Evolutionary conservation across 2,888 invertebrate genomes (phyloP), one percentile per base, ranked within the genome.

Genomic region (Andrena camellia): DNA sequence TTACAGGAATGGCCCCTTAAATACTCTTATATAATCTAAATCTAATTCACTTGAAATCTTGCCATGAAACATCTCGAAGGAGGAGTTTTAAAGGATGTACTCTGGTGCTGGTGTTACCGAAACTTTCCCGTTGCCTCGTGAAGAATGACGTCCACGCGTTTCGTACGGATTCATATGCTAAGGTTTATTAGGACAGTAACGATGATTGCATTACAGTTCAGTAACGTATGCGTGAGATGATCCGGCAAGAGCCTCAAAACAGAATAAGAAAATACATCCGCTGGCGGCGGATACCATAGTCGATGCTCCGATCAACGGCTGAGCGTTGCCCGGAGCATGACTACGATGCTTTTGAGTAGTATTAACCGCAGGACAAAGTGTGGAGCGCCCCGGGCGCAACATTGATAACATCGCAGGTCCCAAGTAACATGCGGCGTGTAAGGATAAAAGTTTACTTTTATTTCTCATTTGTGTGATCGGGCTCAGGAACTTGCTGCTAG

Each of bases 241-340:
- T 88, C 85, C 83, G 88, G 90, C 91, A 89, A 90, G 90, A 90
- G 90, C 90, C 90, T 87, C 89, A 90, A 91, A 91, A 91, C 89
- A 90, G 91, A 91, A 91, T 91, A 91, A 91, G 91, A 91, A 91
- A 91, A 91, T 91, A 91, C 90, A 91, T 91, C 87, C 89, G 90
- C 88, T 83, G 77, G 62, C 57, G 78, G 89, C 87, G 91, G 89
- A 90, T 90, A 88, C 70, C 90, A 78, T 86, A 89, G 89, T 85
- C 89, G 83, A 68, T 84, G 86, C 84, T 54, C 74, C 86, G 86
- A 80, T 81, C 89, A 86, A 89, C 83, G 82, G 71, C 68, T 69
- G 63, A 73, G 79, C 76, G 73, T 89, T 82, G 88, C 83, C 81
- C 89, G 89, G 79, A 67, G 83, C 86, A 85, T 60, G 89, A 89